A percentile compares a stretch with the other conserved stretches of the same genome.
phyloP scores from a whole-genome alignment of 2,888 invertebrate species.

The Andrena fulva region DNA sequence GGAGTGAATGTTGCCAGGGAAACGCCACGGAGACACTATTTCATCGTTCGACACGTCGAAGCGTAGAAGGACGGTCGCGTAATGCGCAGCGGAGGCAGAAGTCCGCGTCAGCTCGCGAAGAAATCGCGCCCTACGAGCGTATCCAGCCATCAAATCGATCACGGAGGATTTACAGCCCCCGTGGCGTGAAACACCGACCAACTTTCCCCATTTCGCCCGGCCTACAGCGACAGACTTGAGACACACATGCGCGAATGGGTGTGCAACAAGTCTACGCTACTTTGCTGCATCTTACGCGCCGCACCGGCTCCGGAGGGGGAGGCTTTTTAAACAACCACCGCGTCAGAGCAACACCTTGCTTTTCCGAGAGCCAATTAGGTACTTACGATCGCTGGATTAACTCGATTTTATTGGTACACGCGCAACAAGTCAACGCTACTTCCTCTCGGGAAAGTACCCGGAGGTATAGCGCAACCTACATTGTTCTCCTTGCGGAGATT shows the following conservation, averaged over 20 bases:
- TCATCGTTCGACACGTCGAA: slow-evolving; percentile 6
- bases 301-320: not conserved
- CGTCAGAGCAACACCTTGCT: not conserved
- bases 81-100: not conserved
- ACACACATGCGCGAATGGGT: slow-evolving; percentile 64
- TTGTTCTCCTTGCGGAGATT: not conserved
- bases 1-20: slow-evolving; percentile 23
- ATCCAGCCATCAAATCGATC: slow-evolving; percentile 27
- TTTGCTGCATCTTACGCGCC: slow-evolving; percentile 45
- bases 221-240: slow-evolving; percentile 37
- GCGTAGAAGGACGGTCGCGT: not conserved
- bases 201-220: slow-evolving; percentile 53
- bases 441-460: no score
- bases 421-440: no score
- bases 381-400: not conserved
- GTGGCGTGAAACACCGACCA: slow-evolving; percentile 20
- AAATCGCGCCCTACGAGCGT: slow-evolving; percentile 1
- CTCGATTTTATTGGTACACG: not conserved
- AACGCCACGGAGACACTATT: slow-evolving; percentile 17
- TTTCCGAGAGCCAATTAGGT: not conserved
- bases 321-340: not conserved
- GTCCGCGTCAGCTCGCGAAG: slow-evolving; percentile 3
- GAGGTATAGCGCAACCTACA: not conserved
- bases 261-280: slow-evolving; percentile 66
- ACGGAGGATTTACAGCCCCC: slow-evolving; percentile 30